Evolutionary conservation across 2,113 vertebrate species (phyloP), one percentile per base, ranked within the genome.

Genomic region (Sakesphorus luctuosus): DNA sequence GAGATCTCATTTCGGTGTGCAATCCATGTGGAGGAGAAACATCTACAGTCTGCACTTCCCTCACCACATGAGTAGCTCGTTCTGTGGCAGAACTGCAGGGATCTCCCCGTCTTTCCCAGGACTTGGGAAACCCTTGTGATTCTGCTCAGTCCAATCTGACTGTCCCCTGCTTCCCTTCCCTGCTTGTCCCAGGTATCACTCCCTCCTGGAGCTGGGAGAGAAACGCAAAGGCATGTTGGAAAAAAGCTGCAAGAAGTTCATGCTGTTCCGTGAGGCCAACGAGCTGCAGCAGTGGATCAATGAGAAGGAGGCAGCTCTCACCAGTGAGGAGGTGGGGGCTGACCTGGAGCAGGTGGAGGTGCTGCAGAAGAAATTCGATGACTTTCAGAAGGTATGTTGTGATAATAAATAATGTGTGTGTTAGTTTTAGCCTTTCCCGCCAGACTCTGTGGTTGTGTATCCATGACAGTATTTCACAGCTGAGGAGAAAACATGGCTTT

Each of bases 241-340:
- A 97, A 99, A 99, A 97, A 99, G 99, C 95, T 99, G 99, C 92
- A 99, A 99, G 97, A 99, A 99, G 94, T 99, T 99, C 53, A 99
- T 99, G 99, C 87, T 99, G 83, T 99, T 99, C 98, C 98, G 99
- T 2, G 99, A 99, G 52, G 99, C 99, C 6, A 99, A 98, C 0
- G 99, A 99, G 91, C 98, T 99, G 3, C 99, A 99, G 92, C 99
- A 99, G 96, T 99, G 99, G 99, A 99, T 99, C 97, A 98, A 98
- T 3, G 99, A 99, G 98, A 99, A 99, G 97, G 99, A 99, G 92
- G 96, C 98, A 2, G 98, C 99, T 0, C 98, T 99, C 79, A 99
- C 98, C 7, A 99, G 97, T 5, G 99, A 99, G 85, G 99, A 99
- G 95, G 97, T 99, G 1, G 99, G 99, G n/a, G 98, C 99, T 1